phyloP scores from a whole-genome alignment of 2,888 invertebrate genomes.

The Serrognathus titanus region DNA sequence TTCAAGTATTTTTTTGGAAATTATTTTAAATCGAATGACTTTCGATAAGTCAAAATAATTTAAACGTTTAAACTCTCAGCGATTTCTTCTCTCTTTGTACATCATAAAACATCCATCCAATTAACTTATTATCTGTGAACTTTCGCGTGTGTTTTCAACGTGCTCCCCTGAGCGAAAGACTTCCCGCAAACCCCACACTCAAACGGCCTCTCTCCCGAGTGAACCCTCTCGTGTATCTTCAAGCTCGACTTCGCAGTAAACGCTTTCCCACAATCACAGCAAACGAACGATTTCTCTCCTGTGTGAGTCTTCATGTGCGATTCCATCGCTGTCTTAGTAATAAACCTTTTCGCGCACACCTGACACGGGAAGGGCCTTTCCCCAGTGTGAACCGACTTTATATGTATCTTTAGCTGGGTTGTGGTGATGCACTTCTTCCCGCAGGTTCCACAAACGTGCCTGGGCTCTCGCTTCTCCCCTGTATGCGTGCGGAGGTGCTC shows the following conservation, averaged over 20 bases:
- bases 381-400: conserved; percentile 48
- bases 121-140: conserved; percentile 22
- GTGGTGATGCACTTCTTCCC: conserved; percentile 42
- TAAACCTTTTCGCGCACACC: conserved; percentile 48
- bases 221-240: conserved; percentile 38
- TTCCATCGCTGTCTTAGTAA: conserved; percentile 47
- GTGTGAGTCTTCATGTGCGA: conserved; percentile 50
- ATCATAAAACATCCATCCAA: not conserved
- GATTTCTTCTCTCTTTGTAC: no score
- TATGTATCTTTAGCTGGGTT: conserved; percentile 50
- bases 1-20: no score
- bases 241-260: conserved; percentile 40
- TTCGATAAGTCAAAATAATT: no score
- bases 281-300: conserved; percentile 49
- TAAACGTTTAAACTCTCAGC: no score
- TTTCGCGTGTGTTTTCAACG: conserved; percentile 37
- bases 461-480: conserved; percentile 25
- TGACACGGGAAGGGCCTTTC: conserved; percentile 49
- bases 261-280: conserved; percentile 49
- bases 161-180: conserved; percentile 35
- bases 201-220: conserved; percentile 39
- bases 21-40: no score
- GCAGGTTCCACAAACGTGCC: conserved; percentile 24
- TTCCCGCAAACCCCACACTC: conserved; percentile 37
- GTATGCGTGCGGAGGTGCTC: conserved; percentile 34